Base-by-base conservation (phyloP, 2,113 vertebrate species). In the Ancistrus triradiatus region DNA sequence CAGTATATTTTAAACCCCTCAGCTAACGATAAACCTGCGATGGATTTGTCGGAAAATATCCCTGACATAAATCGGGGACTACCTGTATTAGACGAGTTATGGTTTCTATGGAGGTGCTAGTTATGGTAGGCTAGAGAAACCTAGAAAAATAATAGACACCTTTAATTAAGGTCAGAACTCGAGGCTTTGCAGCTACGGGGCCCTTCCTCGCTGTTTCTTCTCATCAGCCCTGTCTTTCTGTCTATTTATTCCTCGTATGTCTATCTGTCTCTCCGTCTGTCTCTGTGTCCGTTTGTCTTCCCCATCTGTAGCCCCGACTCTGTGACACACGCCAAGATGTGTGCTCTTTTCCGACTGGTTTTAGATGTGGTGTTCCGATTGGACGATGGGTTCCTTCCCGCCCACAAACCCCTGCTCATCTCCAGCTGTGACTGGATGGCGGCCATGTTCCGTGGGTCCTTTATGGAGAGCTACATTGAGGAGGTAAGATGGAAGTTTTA, bases 381-480 rank as follows among this genome's bases (percentile, higher is more conserved):
- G 79, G 93, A 94, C 0, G 89, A 92, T 0, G 92, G 91, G 15
- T 84, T 66, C 1, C 87, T 94, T 63, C 90, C 89, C 0, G 91
- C 91, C 0, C 93, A 95, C 76, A 95, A 94, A 72, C 91, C 93
- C 4, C 82, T 95, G 83, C 90, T 95, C 57, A 90, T 94, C 27
- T 90, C 92, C 0, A 92, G 91, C 84, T 95, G 92, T 0, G 91
- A 93, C 79, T 95, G 92, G 91, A 95, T 95, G 93, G 88, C 91
- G 4, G 92, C 93, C 66, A 92, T 95, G 91, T 94, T 95, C 75
- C 90, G 91, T 2, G 91, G 93, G 31, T 88, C 90, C 14, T 95
- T 95, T 76, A 87, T 91, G 62, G 93, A 94, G 80, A 94, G 92
- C 81, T 90, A 91, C 46, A 83, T 88, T 0, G 70, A 87, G 0